Percentiles rank a stretch among this genome's conserved stretches.
Evolutionary conservation across 2,113 vertebrate genomes (phyloP).

Genomic region (Crotalus horridus): DNA sequence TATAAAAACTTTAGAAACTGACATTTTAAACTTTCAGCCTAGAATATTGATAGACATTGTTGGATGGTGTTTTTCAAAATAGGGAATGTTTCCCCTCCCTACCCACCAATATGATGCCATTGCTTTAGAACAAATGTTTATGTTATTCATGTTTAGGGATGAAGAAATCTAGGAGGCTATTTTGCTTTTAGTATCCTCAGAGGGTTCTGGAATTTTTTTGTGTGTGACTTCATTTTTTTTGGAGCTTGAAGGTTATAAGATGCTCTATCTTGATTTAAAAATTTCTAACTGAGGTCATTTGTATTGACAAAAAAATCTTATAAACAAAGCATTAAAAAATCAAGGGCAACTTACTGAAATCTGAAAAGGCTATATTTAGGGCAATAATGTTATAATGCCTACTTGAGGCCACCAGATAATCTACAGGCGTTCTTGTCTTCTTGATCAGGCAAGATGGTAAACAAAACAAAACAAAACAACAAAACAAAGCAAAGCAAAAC

Average conservation of each 20-base stretch:
- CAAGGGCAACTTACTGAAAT: background rate
- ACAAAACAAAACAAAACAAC: background rate
- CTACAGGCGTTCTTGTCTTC: background rate
- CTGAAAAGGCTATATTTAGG: background rate
- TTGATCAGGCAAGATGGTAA: background rate
- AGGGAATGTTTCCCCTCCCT: background rate
- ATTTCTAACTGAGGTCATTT: background rate
- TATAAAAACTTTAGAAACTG: background rate
- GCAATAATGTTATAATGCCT: background rate
- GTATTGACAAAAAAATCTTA: background rate
- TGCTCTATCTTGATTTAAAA: background rate
- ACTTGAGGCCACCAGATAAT: background rate
- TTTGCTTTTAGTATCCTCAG: background rate
- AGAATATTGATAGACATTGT: background rate
- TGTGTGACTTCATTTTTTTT: background rate
- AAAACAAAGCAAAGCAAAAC: background rate
- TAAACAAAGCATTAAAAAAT: background rate
- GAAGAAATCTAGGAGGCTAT: background rate
- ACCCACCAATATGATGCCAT: background rate
- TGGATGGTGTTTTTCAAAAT: background rate
- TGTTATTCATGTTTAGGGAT: background rate
- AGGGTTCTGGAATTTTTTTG: background rate
- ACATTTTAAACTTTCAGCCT: background rate
- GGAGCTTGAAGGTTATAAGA: background rate
- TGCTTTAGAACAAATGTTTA: background rate